Evolutionary conservation across 2,797 vertebrate species (phyloP).

Genomic region (Synanceia verrucosa): DNA sequence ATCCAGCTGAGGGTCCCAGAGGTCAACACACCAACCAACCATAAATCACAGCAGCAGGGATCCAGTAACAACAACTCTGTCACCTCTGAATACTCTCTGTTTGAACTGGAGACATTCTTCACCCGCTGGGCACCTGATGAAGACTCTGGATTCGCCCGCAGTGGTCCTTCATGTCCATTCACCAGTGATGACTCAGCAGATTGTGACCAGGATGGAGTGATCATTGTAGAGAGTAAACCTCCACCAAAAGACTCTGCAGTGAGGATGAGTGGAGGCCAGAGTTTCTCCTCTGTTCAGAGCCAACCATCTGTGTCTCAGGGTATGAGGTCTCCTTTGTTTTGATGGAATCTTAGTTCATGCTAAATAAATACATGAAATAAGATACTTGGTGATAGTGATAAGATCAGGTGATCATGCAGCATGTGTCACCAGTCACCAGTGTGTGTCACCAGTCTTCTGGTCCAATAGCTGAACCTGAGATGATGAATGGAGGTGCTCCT

Average conservation of each 20-base stretch:
- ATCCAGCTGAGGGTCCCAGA: constrained; percentile 45
- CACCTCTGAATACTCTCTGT: constrained; percentile 65
- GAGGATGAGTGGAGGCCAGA: constrained; percentile 6
- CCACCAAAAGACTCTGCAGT: neutral
- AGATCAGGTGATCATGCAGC: too few relatives aligned
- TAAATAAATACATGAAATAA: too few relatives aligned
- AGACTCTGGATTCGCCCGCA: constrained; percentile 12
- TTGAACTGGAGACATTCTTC: constrained; percentile 75
- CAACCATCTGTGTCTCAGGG: constrained; percentile 25
- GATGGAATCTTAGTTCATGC: too few relatives aligned
- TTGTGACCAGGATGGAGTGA: constrained; percentile 57
- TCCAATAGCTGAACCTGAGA: too few relatives aligned
- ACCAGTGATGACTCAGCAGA: constrained; percentile 32
- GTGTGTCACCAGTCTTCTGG: too few relatives aligned
- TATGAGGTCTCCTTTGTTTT: constrained; percentile 3
- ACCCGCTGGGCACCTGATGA: constrained; percentile 70
- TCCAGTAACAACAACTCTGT: constrained; percentile 4
- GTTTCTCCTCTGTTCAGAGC: constrained; percentile 19
- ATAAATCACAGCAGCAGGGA: constrained; percentile 24
- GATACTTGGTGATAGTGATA: too few relatives aligned
- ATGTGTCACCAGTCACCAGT: too few relatives aligned
- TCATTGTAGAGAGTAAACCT: constrained; percentile 54
- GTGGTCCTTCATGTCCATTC: constrained; percentile 62
- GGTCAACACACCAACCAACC: constrained; percentile 38
- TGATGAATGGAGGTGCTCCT: too few relatives aligned